These are phyloP conservation scores for Fregetta grallaria DNA, from an alignment of 2,113 vertebrate species.

Conservation along the genomic window DNA sequence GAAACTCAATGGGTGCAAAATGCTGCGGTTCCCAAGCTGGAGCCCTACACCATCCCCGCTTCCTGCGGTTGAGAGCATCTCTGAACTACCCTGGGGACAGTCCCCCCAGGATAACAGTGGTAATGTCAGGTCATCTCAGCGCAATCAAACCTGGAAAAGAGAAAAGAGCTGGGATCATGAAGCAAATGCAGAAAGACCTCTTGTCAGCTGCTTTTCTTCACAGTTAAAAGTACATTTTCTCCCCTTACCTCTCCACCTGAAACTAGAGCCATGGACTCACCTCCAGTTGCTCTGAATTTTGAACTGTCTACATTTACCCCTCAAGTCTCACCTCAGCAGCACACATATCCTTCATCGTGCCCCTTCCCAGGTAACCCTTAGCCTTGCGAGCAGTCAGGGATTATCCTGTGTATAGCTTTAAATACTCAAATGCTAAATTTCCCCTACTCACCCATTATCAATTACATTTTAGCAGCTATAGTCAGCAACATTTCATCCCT, in stretches of 20 bases:
- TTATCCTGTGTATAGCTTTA: neutral
- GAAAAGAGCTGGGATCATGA: neutral
- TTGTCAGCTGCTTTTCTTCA: neutral
- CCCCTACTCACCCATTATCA: neutral
- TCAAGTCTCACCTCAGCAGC: neutral
- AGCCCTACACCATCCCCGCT: accelerated
- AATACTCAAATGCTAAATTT: neutral
- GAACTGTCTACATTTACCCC: neutral
- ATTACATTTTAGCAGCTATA: neutral
- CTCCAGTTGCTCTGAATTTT: neutral
- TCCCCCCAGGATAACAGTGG: too few species aligned
- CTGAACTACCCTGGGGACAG: neutral
- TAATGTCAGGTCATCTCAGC: neutral
- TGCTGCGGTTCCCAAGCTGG: neutral
- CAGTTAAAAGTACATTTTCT: neutral
- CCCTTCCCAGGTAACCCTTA: neutral
- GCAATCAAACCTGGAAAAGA: neutral
- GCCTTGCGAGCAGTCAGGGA: neutral
- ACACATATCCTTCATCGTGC: neutral
- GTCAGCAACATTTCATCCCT: neutral
- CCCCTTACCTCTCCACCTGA: neutral
- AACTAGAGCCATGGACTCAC: accelerated
- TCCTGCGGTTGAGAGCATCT: accelerated
- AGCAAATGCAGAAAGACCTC: neutral
- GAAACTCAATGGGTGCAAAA: neutral